A percentile compares a stretch with the other conserved stretches of the same genome.
Conservation (phyloP, 2,113 vertebrate genomes). For the Rhagologus leucostigma region DNA sequence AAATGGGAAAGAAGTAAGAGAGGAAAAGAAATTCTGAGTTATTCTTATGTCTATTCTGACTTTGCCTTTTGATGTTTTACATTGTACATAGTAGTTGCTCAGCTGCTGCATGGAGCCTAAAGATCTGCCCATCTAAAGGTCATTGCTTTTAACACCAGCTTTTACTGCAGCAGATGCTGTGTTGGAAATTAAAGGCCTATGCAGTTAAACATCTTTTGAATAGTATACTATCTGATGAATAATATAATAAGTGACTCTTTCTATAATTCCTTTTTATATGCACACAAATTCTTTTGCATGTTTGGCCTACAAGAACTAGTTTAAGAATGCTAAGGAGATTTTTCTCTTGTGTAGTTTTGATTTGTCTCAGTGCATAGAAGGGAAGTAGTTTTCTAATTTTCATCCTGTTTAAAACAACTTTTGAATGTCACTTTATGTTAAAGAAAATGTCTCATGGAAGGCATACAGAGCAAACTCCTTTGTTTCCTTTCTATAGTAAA, state of each 20-base stretch:
- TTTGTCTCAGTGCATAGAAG: background rate
- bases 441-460: background rate
- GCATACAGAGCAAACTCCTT: background rate
- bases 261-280: background rate
- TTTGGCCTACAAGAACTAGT: background rate
- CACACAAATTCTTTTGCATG: fast-evolving
- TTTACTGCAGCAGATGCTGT: background rate
- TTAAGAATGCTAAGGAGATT: background rate
- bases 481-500: background rate
- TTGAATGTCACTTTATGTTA: background rate
- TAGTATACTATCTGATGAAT: background rate
- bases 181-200: background rate
- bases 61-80: background rate
- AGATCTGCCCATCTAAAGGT: background rate
- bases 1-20: background rate
- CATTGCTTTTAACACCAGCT: background rate
- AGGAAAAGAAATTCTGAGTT: background rate
- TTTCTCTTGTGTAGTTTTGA: background rate
- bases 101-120: background rate
- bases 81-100: background rate
- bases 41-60: background rate
- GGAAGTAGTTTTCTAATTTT: background rate
- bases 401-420: background rate
- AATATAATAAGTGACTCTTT: background rate
- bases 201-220: background rate